phyloP scores from a whole-genome alignment of 1,140 invertebrate species.

The Philaenus spumarius region DNA sequence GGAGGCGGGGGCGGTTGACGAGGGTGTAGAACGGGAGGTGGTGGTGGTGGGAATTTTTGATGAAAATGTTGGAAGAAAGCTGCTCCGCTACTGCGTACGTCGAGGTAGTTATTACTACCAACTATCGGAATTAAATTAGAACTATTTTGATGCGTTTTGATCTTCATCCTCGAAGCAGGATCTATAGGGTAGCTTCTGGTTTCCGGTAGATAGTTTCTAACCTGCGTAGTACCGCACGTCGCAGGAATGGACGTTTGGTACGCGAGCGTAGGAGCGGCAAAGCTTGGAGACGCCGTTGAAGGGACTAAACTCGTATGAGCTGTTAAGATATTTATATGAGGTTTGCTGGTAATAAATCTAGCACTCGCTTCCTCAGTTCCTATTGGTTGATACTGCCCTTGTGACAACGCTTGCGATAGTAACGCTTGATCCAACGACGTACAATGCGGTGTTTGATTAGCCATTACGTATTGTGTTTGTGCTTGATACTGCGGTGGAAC shows the following conservation, averaged over 20 bases:
- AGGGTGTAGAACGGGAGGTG: slow-evolving; percentile 45
- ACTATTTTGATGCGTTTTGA: slow-evolving; percentile 32
- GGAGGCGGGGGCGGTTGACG: slow-evolving; percentile 45
- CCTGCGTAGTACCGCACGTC: not conserved
- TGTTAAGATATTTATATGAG: slow-evolving; percentile 58
- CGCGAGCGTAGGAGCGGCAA: slow-evolving; percentile 40
- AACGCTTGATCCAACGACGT: slow-evolving; percentile 7
- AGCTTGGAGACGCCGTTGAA: slow-evolving; percentile 44
- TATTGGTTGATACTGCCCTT: slow-evolving; percentile 3
- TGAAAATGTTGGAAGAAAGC: slow-evolving; percentile 37
- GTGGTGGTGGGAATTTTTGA: slow-evolving; percentile 39
- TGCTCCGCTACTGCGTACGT: slow-evolving; percentile 53
- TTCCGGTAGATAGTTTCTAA: slow-evolving; percentile 16
- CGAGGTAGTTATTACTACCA: slow-evolving; percentile 58
- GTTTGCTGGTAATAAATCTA: slow-evolving; percentile 56
- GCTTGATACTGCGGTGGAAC: too few relatives aligned
- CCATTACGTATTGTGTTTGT: too few relatives aligned
- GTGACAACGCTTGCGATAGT: slow-evolving; percentile 12
- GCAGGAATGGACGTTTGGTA: slow-evolving; percentile 17
- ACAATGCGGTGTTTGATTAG: too few relatives aligned
- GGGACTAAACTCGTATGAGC: slow-evolving; percentile 52
- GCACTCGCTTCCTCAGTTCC: slow-evolving; percentile 53
- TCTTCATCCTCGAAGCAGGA: slow-evolving; percentile 48
- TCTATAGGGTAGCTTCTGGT: slow-evolving; percentile 26
- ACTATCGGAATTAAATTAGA: slow-evolving; percentile 43